Conservation (phyloP, 2,888 invertebrate genomes). For the Clistopyga incitator region DNA sequence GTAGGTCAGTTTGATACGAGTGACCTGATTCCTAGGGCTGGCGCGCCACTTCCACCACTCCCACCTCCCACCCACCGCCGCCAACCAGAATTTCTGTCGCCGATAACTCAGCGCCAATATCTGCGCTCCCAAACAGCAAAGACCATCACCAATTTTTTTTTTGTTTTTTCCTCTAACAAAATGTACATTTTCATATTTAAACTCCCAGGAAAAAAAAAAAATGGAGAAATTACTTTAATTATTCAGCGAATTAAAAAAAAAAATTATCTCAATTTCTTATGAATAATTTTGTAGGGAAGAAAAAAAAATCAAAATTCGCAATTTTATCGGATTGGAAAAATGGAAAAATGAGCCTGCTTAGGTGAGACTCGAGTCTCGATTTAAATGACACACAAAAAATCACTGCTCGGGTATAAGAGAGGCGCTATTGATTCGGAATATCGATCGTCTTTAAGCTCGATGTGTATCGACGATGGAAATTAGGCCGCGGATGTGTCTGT, state of each 20-base stretch:
- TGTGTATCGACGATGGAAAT: background rate
- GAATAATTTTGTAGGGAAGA: no score
- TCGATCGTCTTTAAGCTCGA: background rate
- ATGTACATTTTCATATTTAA: background rate
- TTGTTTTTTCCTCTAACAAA: no score
- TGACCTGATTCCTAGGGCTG: conserved; percentile 81
- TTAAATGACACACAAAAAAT: background rate
- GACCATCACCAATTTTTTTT: background rate
- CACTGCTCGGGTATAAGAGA: background rate
- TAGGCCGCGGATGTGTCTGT: background rate
- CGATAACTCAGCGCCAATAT: background rate
- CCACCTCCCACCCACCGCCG: background rate
- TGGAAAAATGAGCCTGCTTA: no score
- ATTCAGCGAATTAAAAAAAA: no score
- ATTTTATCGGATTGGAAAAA: no score
- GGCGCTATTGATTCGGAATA: background rate
- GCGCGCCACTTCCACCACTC: conserved; percentile 66
- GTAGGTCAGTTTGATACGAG: conserved; percentile 84
- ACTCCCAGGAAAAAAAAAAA: no score
- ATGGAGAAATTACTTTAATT: no score
- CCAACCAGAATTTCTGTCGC: background rate
- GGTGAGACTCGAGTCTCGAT: no score
- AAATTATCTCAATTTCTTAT: no score
- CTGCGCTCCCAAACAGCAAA: background rate
- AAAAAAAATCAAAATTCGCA: no score